phyloP scores from a whole-genome alignment of 2,888 invertebrate species.

The Steinernema carpocapsae region DNA sequence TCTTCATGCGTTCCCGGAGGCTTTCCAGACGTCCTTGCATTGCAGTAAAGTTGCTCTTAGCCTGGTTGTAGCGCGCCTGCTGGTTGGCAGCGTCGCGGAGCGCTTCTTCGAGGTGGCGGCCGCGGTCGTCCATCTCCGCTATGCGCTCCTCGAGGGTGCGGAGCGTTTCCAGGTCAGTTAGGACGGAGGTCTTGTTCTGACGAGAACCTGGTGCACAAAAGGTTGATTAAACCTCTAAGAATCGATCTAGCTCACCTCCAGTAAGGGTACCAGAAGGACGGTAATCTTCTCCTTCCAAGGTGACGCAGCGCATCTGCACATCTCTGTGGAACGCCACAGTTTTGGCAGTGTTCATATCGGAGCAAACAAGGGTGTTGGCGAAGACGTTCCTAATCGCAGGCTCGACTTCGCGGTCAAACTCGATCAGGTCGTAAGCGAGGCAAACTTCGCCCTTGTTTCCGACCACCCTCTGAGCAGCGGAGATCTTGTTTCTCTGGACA shows the following conservation, averaged over 20 bases:
- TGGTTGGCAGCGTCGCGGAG: not conserved
- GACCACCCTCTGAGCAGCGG: slow-evolving; percentile 72
- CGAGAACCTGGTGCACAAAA: not conserved
- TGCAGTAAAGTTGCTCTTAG: slow-evolving; percentile 37
- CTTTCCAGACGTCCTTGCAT: slow-evolving; percentile 40
- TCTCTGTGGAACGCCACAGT: slow-evolving; percentile 79
- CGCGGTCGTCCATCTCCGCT: not conserved
- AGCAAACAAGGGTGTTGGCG: slow-evolving; percentile 81
- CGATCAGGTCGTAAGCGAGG: slow-evolving; percentile 49
- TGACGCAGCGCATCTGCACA: slow-evolving; percentile 74
- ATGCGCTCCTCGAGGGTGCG: not conserved
- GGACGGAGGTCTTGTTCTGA: not conserved
- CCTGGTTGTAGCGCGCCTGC: slow-evolving; percentile 37
- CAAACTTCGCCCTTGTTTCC: slow-evolving; percentile 48
- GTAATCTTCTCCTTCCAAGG: slow-evolving; percentile 87
- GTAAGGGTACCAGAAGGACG: slow-evolving; percentile 88
- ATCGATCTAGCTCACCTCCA: slow-evolving; percentile 78
- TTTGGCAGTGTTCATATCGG: slow-evolving; percentile 80
- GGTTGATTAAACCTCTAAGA: too few species aligned
- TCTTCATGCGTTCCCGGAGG: slow-evolving; percentile 44
- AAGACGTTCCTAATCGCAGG: slow-evolving; percentile 87
- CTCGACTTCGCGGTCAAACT: slow-evolving; percentile 70
- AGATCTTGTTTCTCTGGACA: slow-evolving; percentile 77
- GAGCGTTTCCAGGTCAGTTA: not conserved
- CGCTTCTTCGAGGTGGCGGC: not conserved